Base-by-base conservation (phyloP, 2,797 vertebrate species). In the Gila robusta region DNA sequence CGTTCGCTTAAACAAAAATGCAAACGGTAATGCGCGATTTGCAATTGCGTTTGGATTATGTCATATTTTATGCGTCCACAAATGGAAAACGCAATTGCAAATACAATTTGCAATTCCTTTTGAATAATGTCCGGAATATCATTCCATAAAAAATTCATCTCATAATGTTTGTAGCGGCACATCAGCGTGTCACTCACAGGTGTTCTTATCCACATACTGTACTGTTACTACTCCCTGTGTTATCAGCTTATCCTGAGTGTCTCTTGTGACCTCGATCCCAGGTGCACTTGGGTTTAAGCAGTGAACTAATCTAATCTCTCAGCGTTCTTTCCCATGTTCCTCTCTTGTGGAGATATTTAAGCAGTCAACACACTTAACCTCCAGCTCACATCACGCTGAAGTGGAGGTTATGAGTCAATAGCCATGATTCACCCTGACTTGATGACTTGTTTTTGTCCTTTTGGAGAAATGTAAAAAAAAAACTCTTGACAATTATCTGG, bases 371-470 rank as follows among this genome's bases (percentile, higher is more conserved):
- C 56, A 16, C 73, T 47, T 54, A 62, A n/a, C 69, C 19, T 66
- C 16, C 28, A 37, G 62, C 56, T 26, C 73, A 79, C 73, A 56
- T 44, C 59, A 74, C 49, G 78, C 35, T 71, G 77, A 73, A 56
- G 49, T 79, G 85, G 67, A 84, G 81, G 86, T 89, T 89, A 56
- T 82, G 67, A 88, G 77, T 88, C 82, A 54, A 79, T 84, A 70
- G 62, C 52, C 37, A 54, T 76, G 86, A 87, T 82, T 84, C 88
- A 86, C 70, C 47, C 23, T n/a, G 74, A 26, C 14, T 62, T 28
- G 52, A 82, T 72, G 69, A 82, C 81, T 82, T 66, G 56, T 47
- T 74, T 56, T 83, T 83, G 81, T n/a, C 35, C 37, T 72, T 72
- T 82, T 59, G 17, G 47, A 71, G n/a, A 72, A 59, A 82, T 62